phyloP scores from a whole-genome alignment of 2,888 invertebrate species.

The Eristalinus aeneus region DNA sequence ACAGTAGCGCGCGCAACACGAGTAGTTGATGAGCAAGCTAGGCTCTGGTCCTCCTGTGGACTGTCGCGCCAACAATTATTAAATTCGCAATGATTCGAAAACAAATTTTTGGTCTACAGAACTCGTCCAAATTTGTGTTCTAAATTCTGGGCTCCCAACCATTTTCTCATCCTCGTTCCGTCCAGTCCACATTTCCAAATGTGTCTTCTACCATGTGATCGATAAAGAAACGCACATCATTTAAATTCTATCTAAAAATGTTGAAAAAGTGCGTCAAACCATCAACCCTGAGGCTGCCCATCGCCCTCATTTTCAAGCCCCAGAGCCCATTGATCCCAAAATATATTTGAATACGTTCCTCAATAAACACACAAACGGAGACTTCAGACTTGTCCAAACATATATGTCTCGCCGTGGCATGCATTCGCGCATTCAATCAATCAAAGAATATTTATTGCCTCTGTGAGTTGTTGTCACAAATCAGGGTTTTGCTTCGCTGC shows the following conservation, averaged over 20 bases:
- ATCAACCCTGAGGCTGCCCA: neutral
- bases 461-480: neutral
- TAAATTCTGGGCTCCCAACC: too few relatives aligned
- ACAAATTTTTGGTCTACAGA: too few relatives aligned
- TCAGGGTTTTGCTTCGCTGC: neutral
- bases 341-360: neutral
- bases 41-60: too few relatives aligned
- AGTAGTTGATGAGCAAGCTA: too few relatives aligned
- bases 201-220: too few relatives aligned
- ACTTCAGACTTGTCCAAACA: neutral
- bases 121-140: too few relatives aligned
- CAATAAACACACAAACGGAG: neutral
- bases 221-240: neutral
- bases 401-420: neutral
- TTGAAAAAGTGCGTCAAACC: neutral
- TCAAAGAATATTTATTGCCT: neutral
- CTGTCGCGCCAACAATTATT: too few relatives aligned
- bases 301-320: neutral
- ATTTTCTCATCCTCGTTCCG: too few relatives aligned
- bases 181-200: too few relatives aligned
- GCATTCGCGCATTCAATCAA: neutral
- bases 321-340: neutral
- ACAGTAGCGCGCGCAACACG: too few relatives aligned
- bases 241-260: neutral
- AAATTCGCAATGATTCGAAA: too few relatives aligned